Percentiles rank a stretch among this genome's conserved stretches.
Evolutionary conservation across 1,140 invertebrate genomes (phyloP).

Genomic region (Vollenhovia emeryi): DNA sequence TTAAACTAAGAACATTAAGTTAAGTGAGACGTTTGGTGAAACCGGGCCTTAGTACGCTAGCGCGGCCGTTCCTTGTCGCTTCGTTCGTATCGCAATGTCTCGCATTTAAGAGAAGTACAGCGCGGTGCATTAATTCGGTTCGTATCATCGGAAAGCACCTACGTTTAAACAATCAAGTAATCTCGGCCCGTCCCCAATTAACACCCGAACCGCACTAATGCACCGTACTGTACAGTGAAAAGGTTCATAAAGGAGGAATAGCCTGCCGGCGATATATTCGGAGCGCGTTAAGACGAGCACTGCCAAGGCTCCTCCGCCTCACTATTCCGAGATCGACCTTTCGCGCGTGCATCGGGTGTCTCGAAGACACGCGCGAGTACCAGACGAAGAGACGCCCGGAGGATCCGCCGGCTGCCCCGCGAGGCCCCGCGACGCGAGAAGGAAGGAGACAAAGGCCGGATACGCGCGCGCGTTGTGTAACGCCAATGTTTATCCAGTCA

Average conservation of each 20-base stretch:
- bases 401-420: neutral
- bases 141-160: too few species aligned
- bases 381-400: neutral
- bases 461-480: constrained; percentile 74
- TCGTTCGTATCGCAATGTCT: neutral
- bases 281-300: constrained; percentile 43
- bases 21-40: too few species aligned
- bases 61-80: neutral
- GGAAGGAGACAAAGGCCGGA: constrained; percentile 79
- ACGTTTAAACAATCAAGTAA: too few species aligned
- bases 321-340: constrained; percentile 76
- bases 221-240: constrained; percentile 42
- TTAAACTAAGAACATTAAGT: too few species aligned
- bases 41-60: too few species aligned
- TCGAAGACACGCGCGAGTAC: neutral
- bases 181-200: too few species aligned
- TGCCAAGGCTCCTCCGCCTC: constrained; percentile 65
- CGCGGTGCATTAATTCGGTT: too few species aligned
- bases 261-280: constrained; percentile 60
- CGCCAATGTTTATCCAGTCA: constrained; percentile 75
- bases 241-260: constrained; percentile 47
- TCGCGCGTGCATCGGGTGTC: constrained; percentile 45
- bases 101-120: too few species aligned
- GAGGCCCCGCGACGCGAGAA: neutral
- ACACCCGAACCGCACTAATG: too few species aligned